phyloP scores from a whole-genome alignment of 2,888 invertebrate species.

The Agrochola lychnidis region DNA sequence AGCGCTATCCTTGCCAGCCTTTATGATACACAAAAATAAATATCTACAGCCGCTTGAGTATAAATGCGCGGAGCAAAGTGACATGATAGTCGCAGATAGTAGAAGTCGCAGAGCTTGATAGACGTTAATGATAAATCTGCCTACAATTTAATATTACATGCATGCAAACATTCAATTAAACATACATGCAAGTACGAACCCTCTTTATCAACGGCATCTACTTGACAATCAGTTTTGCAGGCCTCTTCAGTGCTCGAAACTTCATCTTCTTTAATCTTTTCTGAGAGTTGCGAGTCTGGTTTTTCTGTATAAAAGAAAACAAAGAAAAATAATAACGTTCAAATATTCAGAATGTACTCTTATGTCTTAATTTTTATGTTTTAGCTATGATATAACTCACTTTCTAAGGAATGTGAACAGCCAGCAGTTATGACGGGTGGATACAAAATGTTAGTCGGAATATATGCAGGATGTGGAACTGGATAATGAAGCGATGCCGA shows the following conservation, averaged over 20 bases:
- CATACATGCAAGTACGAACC: constrained; percentile 56
- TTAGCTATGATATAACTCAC: constrained; percentile 71
- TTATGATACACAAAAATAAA: neutral
- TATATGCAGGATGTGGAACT: constrained; percentile 83
- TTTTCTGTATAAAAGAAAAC: constrained; percentile 71
- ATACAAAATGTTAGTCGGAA: constrained; percentile 85
- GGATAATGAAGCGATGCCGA: constrained; percentile 82
- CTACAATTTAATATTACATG: neutral
- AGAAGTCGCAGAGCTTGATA: constrained; percentile 30
- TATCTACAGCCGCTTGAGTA: constrained; percentile 3
- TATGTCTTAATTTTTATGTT: neutral
- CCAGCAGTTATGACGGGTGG: constrained; percentile 80
- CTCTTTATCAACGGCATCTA: constrained; percentile 63
- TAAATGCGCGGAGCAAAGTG: constrained; percentile 11
- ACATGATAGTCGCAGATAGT: constrained; percentile 17
- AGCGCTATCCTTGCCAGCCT: neutral
- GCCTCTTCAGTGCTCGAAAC: constrained; percentile 94
- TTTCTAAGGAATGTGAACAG: constrained; percentile 72
- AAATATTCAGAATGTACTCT: neutral
- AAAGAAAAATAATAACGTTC: constrained; percentile 7
- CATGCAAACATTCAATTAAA: neutral
- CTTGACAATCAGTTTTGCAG: constrained; percentile 71
- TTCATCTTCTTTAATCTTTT: constrained; percentile 92
- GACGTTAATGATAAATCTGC: neutral
- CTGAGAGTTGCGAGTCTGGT: constrained; percentile 81